Evolutionary conservation across 92 coral and sea anemone species (phyloP).

Genomic region (Ricordea florida): DNA sequence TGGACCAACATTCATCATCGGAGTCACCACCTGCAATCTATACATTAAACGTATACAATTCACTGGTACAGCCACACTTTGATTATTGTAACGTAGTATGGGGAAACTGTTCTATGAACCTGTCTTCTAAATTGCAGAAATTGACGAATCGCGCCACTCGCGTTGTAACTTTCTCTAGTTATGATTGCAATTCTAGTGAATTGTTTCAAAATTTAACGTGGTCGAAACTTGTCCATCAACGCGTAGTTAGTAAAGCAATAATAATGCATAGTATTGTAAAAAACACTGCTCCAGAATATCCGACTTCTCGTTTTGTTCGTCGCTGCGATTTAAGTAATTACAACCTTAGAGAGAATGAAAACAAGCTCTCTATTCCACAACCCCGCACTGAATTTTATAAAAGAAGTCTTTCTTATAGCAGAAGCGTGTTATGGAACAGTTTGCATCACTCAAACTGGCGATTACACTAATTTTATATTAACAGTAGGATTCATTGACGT

Average conservation of each 20-base stretch:
- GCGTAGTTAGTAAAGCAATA: constrained; percentile 1
- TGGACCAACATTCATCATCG: constrained; percentile 98
- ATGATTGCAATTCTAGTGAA: background rate
- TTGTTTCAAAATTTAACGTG: background rate
- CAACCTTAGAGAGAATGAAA: no score
- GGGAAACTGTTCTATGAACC: constrained; percentile 42
- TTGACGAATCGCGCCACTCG: constrained; percentile 39
- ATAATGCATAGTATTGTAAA: background rate
- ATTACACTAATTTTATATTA: no score
- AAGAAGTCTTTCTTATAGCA: no score
- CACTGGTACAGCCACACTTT: constrained; percentile 39
- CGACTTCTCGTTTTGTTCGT: no score
- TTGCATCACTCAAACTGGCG: no score
- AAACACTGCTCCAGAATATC: no score
- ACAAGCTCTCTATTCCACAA: no score
- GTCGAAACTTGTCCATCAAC: constrained; percentile 19
- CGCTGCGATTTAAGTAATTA: no score
- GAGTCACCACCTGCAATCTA: constrained; percentile 69
- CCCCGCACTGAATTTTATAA: no score
- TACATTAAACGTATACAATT: background rate
- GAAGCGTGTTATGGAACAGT: no score
- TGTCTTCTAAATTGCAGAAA: constrained; percentile 32
- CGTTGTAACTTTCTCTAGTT: background rate
- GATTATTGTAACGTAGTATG: constrained; percentile 41
- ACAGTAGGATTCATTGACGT: no score